Conservation (phyloP, 2,797 vertebrate genomes). For the Enteromius anoplus region DNA sequence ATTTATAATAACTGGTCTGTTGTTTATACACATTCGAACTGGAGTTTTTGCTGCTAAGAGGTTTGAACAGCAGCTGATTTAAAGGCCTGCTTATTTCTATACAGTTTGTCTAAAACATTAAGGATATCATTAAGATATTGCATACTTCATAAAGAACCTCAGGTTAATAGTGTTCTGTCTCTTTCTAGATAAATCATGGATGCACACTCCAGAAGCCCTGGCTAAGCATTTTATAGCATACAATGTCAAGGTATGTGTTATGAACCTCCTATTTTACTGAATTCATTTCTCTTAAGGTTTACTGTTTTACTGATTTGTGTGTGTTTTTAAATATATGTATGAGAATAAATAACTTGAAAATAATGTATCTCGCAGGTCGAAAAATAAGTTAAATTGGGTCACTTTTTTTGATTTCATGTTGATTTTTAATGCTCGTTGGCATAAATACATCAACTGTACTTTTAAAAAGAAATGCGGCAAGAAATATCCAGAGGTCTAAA, state of each 20-base stretch:
- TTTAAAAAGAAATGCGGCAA: not conserved
- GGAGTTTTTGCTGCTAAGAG: not conserved
- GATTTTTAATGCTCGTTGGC: slow-evolving; percentile 2
- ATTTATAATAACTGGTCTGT: not conserved
- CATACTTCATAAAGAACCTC: slow-evolving; percentile 24
- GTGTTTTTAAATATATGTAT: not conserved
- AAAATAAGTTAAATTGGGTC: not conserved
- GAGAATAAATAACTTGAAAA: not conserved
- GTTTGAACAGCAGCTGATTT: not conserved
- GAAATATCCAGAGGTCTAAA: not conserved
- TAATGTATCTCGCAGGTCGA: not conserved
- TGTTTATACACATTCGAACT: not conserved
- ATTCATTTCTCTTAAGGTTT: not conserved
- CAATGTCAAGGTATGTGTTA: slow-evolving; percentile 91
- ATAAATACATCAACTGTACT: slow-evolving; percentile 1
- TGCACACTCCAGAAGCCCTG: slow-evolving; percentile 97
- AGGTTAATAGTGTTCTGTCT: slow-evolving; percentile 46
- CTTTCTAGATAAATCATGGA: slow-evolving; percentile 96
- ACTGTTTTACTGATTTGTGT: not conserved
- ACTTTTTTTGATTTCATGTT: slow-evolving; percentile 1
- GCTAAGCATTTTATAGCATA: slow-evolving; percentile 98
- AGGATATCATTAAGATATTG: slow-evolving; percentile 13
- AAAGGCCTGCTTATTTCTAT: not conserved
- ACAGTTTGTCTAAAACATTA: slow-evolving; percentile 18
- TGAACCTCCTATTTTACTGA: slow-evolving; percentile 10